These are phyloP conservation scores for Antheraea yamamai DNA, from an alignment of 2,888 invertebrate species.

Conservation along the genomic window DNA sequence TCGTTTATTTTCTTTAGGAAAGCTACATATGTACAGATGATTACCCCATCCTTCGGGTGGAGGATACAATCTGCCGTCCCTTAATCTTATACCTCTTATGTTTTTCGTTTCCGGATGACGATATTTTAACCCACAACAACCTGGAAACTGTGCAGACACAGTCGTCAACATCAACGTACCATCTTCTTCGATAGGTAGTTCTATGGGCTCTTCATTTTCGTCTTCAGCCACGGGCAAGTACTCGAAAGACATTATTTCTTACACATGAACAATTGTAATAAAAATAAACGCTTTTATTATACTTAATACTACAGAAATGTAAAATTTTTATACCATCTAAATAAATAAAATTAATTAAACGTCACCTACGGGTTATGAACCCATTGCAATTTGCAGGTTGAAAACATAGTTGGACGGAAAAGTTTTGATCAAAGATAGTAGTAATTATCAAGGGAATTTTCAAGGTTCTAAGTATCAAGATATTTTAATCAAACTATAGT, in stretches of 20 bases:
- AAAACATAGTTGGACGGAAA: constrained; percentile 67
- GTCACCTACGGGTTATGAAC: constrained; percentile 81
- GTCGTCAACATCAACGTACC: constrained; percentile 96
- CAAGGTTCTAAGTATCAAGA: constrained; percentile 56
- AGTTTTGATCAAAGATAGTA: constrained; percentile 53
- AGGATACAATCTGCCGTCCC: constrained; percentile 95
- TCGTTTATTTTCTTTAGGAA: constrained; percentile 95
- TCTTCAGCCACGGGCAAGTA: constrained; percentile 97
- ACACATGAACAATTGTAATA: constrained; percentile 73
- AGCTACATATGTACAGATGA: constrained; percentile 89
- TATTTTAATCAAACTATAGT: constrained; percentile 45
- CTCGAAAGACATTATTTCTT: constrained; percentile 81
- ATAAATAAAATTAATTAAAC: constrained; percentile 79
- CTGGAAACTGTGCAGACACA: constrained; percentile 97
- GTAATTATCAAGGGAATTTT: constrained; percentile 42
- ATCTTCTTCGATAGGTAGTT: constrained; percentile 97
- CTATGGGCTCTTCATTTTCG: constrained; percentile 98
- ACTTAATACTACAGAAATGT: constrained; percentile 77
- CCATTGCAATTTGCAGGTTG: constrained; percentile 79
- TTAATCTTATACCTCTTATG: constrained; percentile 93
- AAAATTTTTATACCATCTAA: constrained; percentile 73
- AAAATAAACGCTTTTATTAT: constrained; percentile 72
- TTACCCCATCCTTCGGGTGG: constrained; percentile 94
- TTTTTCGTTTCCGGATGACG: constrained; percentile 96
- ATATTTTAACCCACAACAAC: constrained; percentile 97